A percentile compares a stretch with the other conserved stretches of the same genome.
phyloP scores from a whole-genome alignment of 2,888 invertebrate genomes.

The Lasioglossum calceatum region DNA sequence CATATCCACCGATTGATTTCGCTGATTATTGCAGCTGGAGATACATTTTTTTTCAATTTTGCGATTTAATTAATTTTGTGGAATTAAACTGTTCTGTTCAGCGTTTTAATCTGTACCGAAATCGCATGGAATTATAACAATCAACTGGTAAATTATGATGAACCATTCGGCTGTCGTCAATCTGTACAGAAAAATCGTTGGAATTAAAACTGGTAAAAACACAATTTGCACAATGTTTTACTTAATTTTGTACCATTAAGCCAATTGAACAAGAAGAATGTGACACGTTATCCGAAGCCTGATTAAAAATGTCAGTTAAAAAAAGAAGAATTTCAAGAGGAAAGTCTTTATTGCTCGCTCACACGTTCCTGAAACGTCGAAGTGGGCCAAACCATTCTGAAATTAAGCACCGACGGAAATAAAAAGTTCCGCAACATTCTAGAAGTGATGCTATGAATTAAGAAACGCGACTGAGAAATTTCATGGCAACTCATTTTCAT shows the following conservation, averaged over 20 bases:
- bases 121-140: neutral
- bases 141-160: neutral
- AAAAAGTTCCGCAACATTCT: constrained; percentile 8
- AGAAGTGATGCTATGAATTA: constrained; percentile 1
- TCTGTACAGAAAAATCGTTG: neutral
- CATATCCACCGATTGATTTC: neutral
- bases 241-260: neutral
- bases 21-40: neutral
- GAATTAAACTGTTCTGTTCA: neutral
- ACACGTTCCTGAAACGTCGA: neutral
- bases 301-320: neutral
- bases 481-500: constrained; percentile 42
- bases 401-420: neutral
- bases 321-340: neutral
- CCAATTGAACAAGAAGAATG: neutral
- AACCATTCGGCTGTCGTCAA: neutral
- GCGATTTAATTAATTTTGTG: neutral
- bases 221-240: neutral
- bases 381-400: neutral
- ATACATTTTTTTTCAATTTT: neutral
- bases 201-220: neutral
- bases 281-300: neutral
- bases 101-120: neutral
- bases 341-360: neutral
- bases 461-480: constrained; percentile 22